Conservation (phyloP, 2,113 vertebrate genomes). For the Columbina picui region DNA sequence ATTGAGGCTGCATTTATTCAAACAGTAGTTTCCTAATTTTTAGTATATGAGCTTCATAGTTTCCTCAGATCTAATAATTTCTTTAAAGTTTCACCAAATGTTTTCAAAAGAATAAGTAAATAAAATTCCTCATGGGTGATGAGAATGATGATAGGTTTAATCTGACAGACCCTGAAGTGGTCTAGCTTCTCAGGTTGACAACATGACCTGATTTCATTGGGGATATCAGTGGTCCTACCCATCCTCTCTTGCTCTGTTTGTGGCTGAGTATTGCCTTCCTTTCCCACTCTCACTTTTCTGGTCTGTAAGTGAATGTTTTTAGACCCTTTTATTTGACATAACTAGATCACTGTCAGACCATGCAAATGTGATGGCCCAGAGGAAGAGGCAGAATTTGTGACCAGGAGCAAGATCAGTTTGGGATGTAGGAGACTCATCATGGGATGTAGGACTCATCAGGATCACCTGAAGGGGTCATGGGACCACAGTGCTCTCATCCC, state of each 20-base stretch:
- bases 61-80: neutral
- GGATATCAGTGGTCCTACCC: neutral
- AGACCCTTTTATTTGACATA: neutral
- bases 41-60: neutral
- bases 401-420: neutral
- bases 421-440: neutral
- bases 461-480: neutral
- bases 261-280: neutral
- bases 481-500: neutral
- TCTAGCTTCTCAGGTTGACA: neutral
- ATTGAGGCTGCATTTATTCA: neutral
- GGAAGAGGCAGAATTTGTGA: neutral
- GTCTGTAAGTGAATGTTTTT: neutral
- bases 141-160: neutral
- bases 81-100: neutral
- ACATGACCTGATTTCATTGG: rapidly evolving
- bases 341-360: neutral
- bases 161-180: neutral
- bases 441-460: neutral
- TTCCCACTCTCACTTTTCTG: neutral
- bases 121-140: neutral
- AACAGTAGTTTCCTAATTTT: neutral
- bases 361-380: neutral
- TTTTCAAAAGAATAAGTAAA: neutral
- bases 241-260: neutral